Conservation (phyloP, 2,888 invertebrate genomes). For the Sphaerophoria rueppellii region DNA sequence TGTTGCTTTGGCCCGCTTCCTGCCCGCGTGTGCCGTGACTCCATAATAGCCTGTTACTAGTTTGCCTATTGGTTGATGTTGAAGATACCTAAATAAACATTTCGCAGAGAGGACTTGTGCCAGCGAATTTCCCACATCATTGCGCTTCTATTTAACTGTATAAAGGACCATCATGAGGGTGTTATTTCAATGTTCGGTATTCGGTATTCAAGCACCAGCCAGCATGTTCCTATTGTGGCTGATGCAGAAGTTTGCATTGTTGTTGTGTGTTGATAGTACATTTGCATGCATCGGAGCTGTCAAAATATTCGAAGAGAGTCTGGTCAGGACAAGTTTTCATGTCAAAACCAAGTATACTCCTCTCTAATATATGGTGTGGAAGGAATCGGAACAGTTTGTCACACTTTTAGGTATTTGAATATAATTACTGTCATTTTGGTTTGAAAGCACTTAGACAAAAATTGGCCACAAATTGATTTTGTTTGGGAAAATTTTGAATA, state of each 20-base stretch:
- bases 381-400: conserved; percentile 50
- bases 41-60: conserved; percentile 34
- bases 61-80: conserved; percentile 62
- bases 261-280: conserved; percentile 29
- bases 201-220: background rate
- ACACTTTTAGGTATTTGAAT: too few relatives aligned
- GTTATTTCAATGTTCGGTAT: background rate
- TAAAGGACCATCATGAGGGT: background rate
- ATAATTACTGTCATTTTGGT: too few relatives aligned
- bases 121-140: conserved; percentile 44
- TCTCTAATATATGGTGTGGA: conserved; percentile 34
- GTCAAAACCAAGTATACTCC: too few relatives aligned
- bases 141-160: background rate
- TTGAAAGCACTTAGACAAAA: too few relatives aligned
- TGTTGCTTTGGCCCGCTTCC: background rate
- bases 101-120: conserved; percentile 45
- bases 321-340: too few relatives aligned
- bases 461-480: too few relatives aligned
- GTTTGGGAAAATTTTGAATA: too few relatives aligned
- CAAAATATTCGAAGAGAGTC: conserved; percentile 43
- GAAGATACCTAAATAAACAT: conserved; percentile 58
- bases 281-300: conserved; percentile 48
- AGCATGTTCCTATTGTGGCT: background rate
- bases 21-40: background rate
- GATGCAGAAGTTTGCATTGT: conserved; percentile 26